Conservation (phyloP, 2,888 invertebrate species). For the Abrostola triplasia region DNA sequence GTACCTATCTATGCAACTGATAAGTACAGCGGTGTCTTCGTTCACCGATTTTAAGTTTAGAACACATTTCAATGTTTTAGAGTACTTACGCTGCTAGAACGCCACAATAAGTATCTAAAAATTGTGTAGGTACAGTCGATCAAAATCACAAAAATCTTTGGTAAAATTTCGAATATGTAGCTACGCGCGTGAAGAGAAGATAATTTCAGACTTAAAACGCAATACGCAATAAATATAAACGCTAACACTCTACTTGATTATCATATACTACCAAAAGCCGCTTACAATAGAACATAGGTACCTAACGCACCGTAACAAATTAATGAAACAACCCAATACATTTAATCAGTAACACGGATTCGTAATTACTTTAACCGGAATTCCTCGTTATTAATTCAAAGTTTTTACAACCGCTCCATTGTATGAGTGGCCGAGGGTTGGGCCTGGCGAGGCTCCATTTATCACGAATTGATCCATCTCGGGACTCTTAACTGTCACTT, state of each 20-base stretch:
- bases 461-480: slow-evolving; percentile 79
- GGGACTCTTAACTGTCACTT: slow-evolving; percentile 73
- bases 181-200: background rate
- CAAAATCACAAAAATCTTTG: no score
- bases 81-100: no score
- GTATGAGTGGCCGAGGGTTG: slow-evolving; percentile 57
- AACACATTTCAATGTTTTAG: no score
- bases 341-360: slow-evolving; percentile 48
- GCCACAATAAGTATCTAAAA: no score
- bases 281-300: slow-evolving; percentile 9
- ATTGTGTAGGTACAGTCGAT: no score
- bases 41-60: no score
- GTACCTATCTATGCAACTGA: no score
- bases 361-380: slow-evolving; percentile 53
- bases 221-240: background rate
- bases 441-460: slow-evolving; percentile 72
- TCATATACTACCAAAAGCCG: slow-evolving; percentile 3
- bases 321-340: slow-evolving; percentile 44
- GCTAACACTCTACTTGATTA: slow-evolving; percentile 24
- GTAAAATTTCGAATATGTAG: no score
- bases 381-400: slow-evolving; percentile 67
- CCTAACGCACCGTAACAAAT: slow-evolving; percentile 28
- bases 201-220: background rate
- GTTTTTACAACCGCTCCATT: slow-evolving; percentile 61
- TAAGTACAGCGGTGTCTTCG: no score